A percentile compares a stretch with the other conserved stretches of the same genome.
phyloP scores from a whole-genome alignment of 2,888 invertebrate species.

The Drosophila anomelani region DNA sequence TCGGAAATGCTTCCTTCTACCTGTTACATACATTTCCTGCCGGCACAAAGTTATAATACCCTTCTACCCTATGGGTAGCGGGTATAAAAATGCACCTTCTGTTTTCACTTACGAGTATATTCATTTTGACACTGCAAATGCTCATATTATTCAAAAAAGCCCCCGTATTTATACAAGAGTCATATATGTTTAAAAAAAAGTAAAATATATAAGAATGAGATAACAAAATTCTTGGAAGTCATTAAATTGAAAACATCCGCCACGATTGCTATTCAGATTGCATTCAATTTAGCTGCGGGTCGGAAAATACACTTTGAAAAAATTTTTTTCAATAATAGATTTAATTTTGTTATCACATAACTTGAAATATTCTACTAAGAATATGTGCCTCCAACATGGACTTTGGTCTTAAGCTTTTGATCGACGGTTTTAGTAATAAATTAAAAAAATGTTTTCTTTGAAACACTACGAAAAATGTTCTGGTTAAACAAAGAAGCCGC shows the following conservation, averaged over 20 bases:
- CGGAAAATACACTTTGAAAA: not conserved
- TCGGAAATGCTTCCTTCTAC: no score
- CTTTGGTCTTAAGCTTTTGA: not conserved
- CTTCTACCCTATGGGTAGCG: no score
- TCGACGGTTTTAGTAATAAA: not conserved
- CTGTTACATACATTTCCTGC: no score
- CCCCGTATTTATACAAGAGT: not conserved
- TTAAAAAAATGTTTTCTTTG: not conserved
- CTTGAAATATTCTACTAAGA: not conserved
- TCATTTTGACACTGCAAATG: constrained; percentile 25
- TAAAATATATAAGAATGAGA: not conserved
- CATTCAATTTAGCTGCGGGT: not conserved
- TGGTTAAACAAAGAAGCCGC: no score
- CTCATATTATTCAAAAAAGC: not conserved
- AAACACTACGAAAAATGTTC: no score
- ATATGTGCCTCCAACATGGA: not conserved
- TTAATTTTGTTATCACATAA: not conserved
- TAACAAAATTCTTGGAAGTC: not conserved
- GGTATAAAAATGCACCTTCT: not conserved
- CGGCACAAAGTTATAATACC: no score
- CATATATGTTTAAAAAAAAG: not conserved
- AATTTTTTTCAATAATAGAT: not conserved
- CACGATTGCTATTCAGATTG: not conserved
- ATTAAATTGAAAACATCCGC: not conserved
- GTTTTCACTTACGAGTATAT: constrained; percentile 43